Evolutionary conservation across 2,113 vertebrate species (phyloP).

Genomic region (Microcebus jonahi): DNA sequence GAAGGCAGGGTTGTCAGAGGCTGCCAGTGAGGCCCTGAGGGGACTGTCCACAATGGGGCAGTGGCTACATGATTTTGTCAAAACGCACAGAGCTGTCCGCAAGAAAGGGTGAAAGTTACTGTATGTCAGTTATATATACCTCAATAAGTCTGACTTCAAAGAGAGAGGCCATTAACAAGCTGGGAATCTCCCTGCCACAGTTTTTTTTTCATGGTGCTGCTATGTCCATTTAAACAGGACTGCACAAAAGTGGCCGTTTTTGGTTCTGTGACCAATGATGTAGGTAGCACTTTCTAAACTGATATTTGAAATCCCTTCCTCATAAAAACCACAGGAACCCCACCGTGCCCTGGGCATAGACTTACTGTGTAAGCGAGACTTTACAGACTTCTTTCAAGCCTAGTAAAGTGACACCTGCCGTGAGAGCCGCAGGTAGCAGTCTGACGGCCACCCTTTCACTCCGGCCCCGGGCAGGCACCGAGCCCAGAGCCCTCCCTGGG

Average conservation of each 20-base stretch:
- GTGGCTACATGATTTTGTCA: not conserved
- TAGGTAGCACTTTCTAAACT: not conserved
- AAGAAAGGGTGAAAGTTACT: not conserved
- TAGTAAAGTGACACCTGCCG: not conserved
- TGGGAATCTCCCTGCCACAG: no score
- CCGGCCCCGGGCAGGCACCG: not conserved
- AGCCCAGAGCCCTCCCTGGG: not conserved
- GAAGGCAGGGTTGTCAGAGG: not conserved
- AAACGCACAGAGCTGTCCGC: not conserved
- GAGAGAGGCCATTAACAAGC: fast-evolving
- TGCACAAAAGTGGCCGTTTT: not conserved
- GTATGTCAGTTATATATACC: fast-evolving
- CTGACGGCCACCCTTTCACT: not conserved
- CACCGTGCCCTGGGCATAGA: not conserved
- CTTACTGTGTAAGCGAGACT: conserved; percentile 52
- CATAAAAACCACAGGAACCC: not conserved
- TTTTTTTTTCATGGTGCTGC: not conserved
- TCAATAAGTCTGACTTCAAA: not conserved
- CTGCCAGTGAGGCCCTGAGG: not conserved
- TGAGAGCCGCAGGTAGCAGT: not conserved
- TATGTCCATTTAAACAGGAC: not conserved
- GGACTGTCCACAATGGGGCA: not conserved
- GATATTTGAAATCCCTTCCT: conserved; percentile 41
- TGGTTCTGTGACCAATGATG: not conserved
- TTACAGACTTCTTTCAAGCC: conserved; percentile 16